Conservation (phyloP, 30 jellyfish, hydroid and myxozoan genomes). For the Aurelia coerulea region DNA sequence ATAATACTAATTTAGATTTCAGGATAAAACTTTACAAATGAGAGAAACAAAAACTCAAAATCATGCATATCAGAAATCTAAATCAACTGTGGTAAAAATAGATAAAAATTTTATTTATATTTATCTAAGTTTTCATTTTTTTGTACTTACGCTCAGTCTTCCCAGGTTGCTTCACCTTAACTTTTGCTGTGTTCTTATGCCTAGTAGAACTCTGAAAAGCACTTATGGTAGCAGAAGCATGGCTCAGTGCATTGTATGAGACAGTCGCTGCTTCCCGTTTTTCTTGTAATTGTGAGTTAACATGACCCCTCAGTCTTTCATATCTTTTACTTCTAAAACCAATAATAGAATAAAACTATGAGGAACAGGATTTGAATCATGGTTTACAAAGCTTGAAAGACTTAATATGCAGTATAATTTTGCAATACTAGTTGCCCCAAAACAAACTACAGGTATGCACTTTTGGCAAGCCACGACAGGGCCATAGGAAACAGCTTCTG, state of each 20-base stretch:
- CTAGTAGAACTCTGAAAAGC: conserved; percentile 62
- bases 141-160: not conserved
- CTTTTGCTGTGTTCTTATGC: not conserved
- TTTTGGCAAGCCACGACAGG: no score
- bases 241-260: conserved; percentile 38
- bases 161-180: conserved; percentile 7
- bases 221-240: conserved; percentile 50
- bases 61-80: no score
- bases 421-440: no score
- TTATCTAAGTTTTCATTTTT: not conserved
- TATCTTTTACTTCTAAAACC: conserved; percentile 76
- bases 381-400: not conserved
- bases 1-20: no score
- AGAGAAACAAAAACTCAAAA: no score
- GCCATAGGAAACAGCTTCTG: no score
- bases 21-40: no score
- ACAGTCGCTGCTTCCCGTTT: conserved; percentile 26
- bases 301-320: conserved; percentile 80
- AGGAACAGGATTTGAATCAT: not conserved
- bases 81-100: no score
- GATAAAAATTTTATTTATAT: no score
- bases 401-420: no score
- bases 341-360: not conserved
- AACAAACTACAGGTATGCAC: no score
- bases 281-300: conserved; percentile 40